A percentile compares a stretch with the other conserved stretches of the same genome.
These are phyloP conservation scores for Melieria crassipennis DNA, from an alignment of 2,888 invertebrate species.

Conservation along the genomic window DNA sequence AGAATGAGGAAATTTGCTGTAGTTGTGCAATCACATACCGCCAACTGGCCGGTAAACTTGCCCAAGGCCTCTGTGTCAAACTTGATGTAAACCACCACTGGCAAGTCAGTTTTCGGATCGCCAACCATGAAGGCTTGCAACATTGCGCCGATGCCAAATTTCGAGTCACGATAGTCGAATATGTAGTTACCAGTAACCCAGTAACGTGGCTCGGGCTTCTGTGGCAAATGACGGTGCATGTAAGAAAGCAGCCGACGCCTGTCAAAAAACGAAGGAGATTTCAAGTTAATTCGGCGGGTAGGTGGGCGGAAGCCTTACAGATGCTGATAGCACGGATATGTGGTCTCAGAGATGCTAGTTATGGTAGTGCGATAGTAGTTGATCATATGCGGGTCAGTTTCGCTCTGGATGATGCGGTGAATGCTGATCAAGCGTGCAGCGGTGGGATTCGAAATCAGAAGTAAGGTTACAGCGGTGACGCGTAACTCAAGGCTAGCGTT, in stretches of 20 bases:
- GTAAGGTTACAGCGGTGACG: constrained; percentile 73
- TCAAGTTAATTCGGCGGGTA: not conserved
- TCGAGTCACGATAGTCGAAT: constrained; percentile 74
- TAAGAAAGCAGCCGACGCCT: constrained; percentile 75
- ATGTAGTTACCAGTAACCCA: constrained; percentile 80
- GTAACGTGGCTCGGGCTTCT: constrained; percentile 69
- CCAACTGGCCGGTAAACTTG: constrained; percentile 70
- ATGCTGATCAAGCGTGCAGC: constrained; percentile 75
- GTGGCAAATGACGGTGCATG: constrained; percentile 72
- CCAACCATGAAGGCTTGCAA: constrained; percentile 73
- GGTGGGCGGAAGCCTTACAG: constrained; percentile 68
- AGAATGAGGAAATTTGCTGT: constrained; percentile 10
- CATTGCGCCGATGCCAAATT: constrained; percentile 71
- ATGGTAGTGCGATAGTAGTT: constrained; percentile 78
- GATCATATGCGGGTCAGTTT: constrained; percentile 73
- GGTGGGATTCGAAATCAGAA: constrained; percentile 73
- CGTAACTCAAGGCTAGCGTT: constrained; percentile 75
- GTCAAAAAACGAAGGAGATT: constrained; percentile 11
- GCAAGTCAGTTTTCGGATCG: constrained; percentile 73
- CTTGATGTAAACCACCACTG: constrained; percentile 71
- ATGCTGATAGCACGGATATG: constrained; percentile 74
- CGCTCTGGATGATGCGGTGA: constrained; percentile 74
- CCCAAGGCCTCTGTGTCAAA: constrained; percentile 70
- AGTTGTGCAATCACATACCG: constrained; percentile 54
- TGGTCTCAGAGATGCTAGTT: constrained; percentile 74